Conservation (phyloP, 2,888 invertebrate genomes). For the Azorinus chamasolen region DNA sequence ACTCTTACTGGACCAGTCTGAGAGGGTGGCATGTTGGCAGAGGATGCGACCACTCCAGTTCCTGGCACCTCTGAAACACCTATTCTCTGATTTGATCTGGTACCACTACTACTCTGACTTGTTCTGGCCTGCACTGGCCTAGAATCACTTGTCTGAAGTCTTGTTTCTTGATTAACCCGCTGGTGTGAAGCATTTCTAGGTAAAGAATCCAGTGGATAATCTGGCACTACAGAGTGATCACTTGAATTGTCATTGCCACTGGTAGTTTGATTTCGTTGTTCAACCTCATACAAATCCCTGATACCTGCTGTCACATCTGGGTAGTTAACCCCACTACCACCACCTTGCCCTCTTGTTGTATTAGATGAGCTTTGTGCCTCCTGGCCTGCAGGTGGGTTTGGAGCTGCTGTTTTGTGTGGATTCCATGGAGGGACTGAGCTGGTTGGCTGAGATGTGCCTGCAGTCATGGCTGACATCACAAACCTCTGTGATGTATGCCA, state of each 20-base stretch:
- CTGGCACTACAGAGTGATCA: constrained; percentile 41
- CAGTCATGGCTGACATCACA: constrained; percentile 10
- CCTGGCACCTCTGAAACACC: constrained; percentile 26
- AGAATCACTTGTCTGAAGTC: no score
- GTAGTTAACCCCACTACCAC: constrained; percentile 17
- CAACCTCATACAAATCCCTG: constrained; percentile 44
- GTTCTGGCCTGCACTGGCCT: no score
- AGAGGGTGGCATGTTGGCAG: constrained; percentile 1
- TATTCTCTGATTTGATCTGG: constrained; percentile 21
- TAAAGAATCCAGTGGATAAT: constrained; percentile 64
- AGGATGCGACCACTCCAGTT: constrained; percentile 32
- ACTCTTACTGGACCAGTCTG: neutral
- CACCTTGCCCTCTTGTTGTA: neutral
- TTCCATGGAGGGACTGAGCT: constrained; percentile 29
- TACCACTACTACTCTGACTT: neutral
- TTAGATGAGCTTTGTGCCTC: neutral
- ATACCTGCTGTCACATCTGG: constrained; percentile 62
- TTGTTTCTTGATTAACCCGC: no score
- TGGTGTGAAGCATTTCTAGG: constrained; percentile 29
- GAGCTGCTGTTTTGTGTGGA: constrained; percentile 40
- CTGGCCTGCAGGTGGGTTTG: constrained; percentile 38
- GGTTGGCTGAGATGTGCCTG: constrained; percentile 16
- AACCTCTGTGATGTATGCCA: neutral
- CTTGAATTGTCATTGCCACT: constrained; percentile 11
- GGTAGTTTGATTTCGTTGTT: neutral